Conservation (phyloP, 2,797 vertebrate genomes). For the Ctenochaetus hawaiiensis region DNA sequence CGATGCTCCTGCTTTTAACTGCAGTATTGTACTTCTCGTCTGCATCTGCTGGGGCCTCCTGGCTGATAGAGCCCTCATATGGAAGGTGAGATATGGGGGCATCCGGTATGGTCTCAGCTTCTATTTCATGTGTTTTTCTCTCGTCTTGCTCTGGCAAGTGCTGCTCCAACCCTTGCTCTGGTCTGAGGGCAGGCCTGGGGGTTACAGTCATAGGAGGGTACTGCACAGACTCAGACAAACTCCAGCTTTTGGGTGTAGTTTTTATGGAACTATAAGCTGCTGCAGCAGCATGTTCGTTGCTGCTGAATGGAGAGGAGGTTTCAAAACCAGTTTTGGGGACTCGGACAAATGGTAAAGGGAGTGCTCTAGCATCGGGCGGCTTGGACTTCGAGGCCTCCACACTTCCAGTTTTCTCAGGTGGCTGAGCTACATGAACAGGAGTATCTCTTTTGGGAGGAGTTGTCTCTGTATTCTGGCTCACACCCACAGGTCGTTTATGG, state of each 20-base stretch:
- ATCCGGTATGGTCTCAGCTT: neutral
- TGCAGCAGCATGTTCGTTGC: constrained; percentile 22
- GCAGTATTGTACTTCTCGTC: neutral
- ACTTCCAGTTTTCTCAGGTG: constrained; percentile 35
- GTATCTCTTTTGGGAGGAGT: constrained; percentile 54
- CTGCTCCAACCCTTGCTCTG: neutral
- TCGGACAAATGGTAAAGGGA: constrained; percentile 47
- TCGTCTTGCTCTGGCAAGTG: neutral
- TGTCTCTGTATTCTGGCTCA: constrained; percentile 40
- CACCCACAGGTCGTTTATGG: constrained; percentile 69
- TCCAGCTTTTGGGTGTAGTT: constrained; percentile 26
- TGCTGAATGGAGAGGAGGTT: constrained; percentile 6
- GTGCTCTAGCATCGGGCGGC: constrained; percentile 41
- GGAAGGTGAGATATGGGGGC: neutral
- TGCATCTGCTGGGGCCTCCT: constrained; percentile 7
- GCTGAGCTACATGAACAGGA: constrained; percentile 14
- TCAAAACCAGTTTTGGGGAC: constrained; percentile 50
- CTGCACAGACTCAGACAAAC: constrained; percentile 39
- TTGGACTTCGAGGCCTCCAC: constrained; percentile 65
- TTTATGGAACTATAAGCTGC: neutral
- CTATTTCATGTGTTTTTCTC: neutral
- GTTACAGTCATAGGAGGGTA: constrained; percentile 43
- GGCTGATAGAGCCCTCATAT: constrained; percentile 1
- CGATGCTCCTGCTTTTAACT: neutral
- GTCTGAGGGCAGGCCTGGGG: constrained; percentile 76